These are phyloP conservation scores for Microplitis deprimator DNA, from an alignment of 2,888 invertebrate species.

Conservation along the genomic window DNA sequence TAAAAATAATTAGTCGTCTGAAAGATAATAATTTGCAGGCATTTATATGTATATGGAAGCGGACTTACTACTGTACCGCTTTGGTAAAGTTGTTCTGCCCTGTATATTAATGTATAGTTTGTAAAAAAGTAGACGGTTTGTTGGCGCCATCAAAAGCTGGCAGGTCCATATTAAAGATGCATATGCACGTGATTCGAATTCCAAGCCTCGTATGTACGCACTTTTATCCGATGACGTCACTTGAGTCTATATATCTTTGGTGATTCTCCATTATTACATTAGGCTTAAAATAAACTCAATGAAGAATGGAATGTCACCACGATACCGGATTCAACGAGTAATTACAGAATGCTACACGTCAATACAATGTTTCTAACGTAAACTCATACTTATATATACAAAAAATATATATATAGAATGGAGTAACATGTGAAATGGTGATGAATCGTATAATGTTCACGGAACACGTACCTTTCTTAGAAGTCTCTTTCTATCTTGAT, in stretches of 20 bases:
- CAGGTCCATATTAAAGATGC: slow-evolving; percentile 18
- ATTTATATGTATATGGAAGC: slow-evolving; percentile 15
- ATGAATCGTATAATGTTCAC: slow-evolving; percentile 9
- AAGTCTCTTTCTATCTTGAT: background rate
- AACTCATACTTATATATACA: background rate
- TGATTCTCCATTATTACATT: background rate
- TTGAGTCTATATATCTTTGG: background rate
- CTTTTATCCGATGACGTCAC: slow-evolving; percentile 17
- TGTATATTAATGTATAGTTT: slow-evolving; percentile 32
- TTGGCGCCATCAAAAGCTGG: slow-evolving; percentile 26
- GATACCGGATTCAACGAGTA: background rate
- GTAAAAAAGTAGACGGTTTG: slow-evolving; percentile 12
- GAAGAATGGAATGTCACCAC: background rate
- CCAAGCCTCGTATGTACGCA: background rate
- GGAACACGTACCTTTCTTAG: slow-evolving; percentile 26
- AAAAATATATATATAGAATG: no score
- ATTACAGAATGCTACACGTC: background rate
- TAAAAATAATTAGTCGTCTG: slow-evolving; percentile 58
- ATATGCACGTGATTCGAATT: slow-evolving; percentile 24
- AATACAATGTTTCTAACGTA: background rate
- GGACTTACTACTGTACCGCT: slow-evolving; percentile 49
- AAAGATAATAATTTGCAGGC: slow-evolving; percentile 57
- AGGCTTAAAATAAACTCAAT: background rate
- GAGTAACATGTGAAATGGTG: background rate
- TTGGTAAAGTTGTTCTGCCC: slow-evolving; percentile 18